These are phyloP conservation scores for Scaptodrosophila latifasciaeformis DNA, from an alignment of 2,888 invertebrate genomes.

Conservation along the genomic window DNA sequence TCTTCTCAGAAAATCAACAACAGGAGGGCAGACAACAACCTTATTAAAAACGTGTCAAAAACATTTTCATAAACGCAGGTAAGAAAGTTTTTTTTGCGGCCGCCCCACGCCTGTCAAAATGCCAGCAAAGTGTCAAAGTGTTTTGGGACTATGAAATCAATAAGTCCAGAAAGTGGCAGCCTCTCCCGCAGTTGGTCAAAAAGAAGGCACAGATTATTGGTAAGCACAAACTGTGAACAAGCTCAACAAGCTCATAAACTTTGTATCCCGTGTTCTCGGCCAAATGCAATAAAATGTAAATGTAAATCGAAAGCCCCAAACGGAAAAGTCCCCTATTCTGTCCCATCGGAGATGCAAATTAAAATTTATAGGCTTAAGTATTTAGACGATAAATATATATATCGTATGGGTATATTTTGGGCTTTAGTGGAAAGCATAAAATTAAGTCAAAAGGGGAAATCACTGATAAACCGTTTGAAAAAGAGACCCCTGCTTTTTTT, in stretches of 20 bases:
- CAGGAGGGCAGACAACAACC: slow-evolving; percentile 31
- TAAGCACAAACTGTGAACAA: no score
- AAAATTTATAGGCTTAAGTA: slow-evolving; percentile 23
- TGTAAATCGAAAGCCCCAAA: no score
- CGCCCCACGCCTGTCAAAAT: slow-evolving; percentile 52
- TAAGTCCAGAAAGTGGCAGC: slow-evolving; percentile 33
- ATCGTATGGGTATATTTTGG: background rate
- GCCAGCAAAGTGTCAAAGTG: slow-evolving; percentile 64
- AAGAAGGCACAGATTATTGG: no score
- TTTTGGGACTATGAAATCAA: slow-evolving; percentile 48
- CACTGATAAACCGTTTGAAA: slow-evolving; percentile 22
- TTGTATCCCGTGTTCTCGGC: no score
- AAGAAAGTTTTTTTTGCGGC: slow-evolving; percentile 18
- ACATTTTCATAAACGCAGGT: slow-evolving; percentile 56
- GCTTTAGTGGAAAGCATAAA: slow-evolving; percentile 13
- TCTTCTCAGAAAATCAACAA: slow-evolving; percentile 22
- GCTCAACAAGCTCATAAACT: slow-evolving; percentile 41
- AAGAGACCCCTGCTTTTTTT: slow-evolving; percentile 9
- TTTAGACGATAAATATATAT: slow-evolving; percentile 10
- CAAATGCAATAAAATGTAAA: no score
- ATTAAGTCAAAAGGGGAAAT: slow-evolving; percentile 29
- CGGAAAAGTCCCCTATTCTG: no score
- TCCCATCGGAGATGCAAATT: slow-evolving; percentile 10
- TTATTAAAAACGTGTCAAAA: slow-evolving; percentile 67
- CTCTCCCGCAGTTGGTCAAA: background rate